Evolutionary conservation across 2,888 invertebrate species (phyloP).

Genomic region (Ophion slaviceki): DNA sequence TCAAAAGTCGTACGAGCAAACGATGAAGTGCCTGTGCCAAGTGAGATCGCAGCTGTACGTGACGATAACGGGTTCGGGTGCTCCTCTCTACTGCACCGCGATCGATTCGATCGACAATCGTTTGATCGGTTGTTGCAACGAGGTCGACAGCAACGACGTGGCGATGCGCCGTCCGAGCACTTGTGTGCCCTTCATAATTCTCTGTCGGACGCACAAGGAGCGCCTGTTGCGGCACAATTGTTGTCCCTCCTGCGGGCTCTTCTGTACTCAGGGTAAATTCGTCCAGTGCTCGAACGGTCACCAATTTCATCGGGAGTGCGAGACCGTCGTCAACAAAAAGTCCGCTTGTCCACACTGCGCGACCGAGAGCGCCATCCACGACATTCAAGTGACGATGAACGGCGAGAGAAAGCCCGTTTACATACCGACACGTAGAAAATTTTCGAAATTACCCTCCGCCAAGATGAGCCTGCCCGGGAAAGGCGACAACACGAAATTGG

Average conservation of each 20-base stretch:
- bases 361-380: constrained; percentile 85
- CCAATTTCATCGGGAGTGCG: constrained; percentile 93
- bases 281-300: constrained; percentile 91
- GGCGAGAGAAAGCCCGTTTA: constrained; percentile 87
- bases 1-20: constrained; percentile 78
- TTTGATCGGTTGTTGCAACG: constrained; percentile 92
- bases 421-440: constrained; percentile 85
- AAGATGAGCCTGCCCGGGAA: constrained; percentile 85
- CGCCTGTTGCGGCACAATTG: constrained; percentile 93
- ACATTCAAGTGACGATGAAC: constrained; percentile 87
- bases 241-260: constrained; percentile 95
- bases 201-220: constrained; percentile 91
- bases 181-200: constrained; percentile 91
- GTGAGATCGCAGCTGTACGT: constrained; percentile 85
- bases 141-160: constrained; percentile 85
- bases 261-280: constrained; percentile 95
- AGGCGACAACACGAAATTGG: constrained; percentile 82
- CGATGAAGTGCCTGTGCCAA: constrained; percentile 85
- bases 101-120: constrained; percentile 90
- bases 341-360: constrained; percentile 91
- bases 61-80: constrained; percentile 84
- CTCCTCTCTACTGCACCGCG: constrained; percentile 89
- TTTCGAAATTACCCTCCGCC: constrained; percentile 83
- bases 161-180: constrained; percentile 89
- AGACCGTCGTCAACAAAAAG: constrained; percentile 85